phyloP scores from a whole-genome alignment of 2,113 vertebrate genomes.

The Rhea pennata region DNA sequence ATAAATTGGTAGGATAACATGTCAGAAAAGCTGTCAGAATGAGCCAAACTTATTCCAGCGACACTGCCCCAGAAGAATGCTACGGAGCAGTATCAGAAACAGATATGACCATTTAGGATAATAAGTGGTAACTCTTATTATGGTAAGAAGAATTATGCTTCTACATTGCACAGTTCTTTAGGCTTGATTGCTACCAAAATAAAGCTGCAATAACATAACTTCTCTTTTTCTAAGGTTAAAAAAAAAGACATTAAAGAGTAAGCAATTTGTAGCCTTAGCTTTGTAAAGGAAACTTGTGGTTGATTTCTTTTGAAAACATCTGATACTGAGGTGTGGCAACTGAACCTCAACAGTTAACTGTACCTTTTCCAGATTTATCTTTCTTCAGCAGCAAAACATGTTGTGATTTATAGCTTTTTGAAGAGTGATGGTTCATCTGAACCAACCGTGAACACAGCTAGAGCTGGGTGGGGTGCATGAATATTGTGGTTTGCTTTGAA shows the following conservation, averaged over 20 bases:
- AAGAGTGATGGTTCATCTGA: neutral
- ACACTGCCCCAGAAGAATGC: neutral
- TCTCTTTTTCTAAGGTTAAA: neutral
- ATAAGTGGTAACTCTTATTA: neutral
- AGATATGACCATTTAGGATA: neutral
- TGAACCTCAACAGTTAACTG: neutral
- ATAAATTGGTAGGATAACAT: neutral
- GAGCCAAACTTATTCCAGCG: neutral
- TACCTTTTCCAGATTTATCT: neutral
- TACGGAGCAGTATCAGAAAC: neutral
- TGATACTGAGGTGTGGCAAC: neutral
- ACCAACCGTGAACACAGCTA: neutral
- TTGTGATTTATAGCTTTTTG: neutral
- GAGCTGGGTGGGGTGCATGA: neutral
- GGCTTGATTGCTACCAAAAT: neutral
- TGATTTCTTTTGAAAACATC: neutral
- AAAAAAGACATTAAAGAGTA: neutral
- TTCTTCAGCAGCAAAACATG: neutral
- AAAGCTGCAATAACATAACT: neutral
- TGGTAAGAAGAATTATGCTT: neutral
- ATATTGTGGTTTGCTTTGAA: neutral
- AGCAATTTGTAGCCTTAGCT: neutral
- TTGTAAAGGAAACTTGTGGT: neutral
- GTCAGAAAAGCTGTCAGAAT: neutral
- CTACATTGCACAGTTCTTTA: neutral